Evolutionary conservation across 2,113 vertebrate genomes (phyloP).

Genomic region (Ondatra zibethicus): DNA sequence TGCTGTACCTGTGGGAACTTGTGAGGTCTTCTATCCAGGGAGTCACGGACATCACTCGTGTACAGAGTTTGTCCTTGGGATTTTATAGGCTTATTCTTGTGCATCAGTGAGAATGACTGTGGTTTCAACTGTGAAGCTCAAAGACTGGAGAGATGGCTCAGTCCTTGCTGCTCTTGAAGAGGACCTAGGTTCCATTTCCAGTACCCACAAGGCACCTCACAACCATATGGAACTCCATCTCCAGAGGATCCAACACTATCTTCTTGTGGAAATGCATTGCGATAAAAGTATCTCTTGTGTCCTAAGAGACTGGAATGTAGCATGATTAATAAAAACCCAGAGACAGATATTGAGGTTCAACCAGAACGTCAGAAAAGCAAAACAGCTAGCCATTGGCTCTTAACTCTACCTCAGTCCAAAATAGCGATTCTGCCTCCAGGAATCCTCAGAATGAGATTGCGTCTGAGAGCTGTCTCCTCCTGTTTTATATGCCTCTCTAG

Average conservation of each 20-base stretch:
- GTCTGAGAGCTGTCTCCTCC: no score
- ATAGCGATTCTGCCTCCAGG: no score
- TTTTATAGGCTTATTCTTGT: neutral
- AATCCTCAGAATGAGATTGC: no score
- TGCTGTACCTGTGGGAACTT: neutral
- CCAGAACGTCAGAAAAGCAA: no score
- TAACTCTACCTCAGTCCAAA: no score
- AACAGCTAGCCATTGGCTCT: no score
- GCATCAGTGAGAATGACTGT: neutral
- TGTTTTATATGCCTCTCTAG: no score
- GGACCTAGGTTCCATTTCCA: neutral
- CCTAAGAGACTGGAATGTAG: neutral
- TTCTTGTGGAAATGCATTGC: neutral
- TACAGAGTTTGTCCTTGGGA: neutral
- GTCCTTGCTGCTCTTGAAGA: neutral
- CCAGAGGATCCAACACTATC: neutral
- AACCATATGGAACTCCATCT: neutral
- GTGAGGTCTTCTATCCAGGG: neutral
- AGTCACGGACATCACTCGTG: neutral
- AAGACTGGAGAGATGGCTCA: neutral
- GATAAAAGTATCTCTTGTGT: neutral
- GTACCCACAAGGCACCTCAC: neutral
- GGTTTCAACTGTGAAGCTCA: slow-evolving; percentile 37
- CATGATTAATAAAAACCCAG: no score
- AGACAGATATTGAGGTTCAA: no score